Evolutionary conservation across 1,140 invertebrate genomes (phyloP), one percentile per base, ranked within the genome.

Genomic region (Leptinotarsa lineolata): DNA sequence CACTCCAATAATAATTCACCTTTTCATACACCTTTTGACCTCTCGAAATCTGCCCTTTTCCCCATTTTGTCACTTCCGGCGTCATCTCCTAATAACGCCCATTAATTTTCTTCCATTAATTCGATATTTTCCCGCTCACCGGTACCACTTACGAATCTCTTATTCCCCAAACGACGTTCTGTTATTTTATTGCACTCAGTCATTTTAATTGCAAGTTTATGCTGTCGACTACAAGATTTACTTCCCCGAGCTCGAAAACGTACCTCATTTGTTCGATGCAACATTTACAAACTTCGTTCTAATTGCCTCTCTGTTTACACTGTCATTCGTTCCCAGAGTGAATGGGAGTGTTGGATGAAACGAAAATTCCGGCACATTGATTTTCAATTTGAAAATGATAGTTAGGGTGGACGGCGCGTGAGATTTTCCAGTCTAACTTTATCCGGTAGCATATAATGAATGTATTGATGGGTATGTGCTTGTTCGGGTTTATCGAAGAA

Each of bases 221-320:
- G 48, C 68, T 69, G 68, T 69, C 68, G 68, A 69, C 68, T 69
- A 69, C 68, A 69, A 69, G 68, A 69, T 69, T 69, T 69, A 69
- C 68, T 46, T 58, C n/a, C 66, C 46, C 68, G 15, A 18, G 46
- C 48, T 69, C 54, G 48, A 54, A 58, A 59, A 54, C 46, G 68
- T 58, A 69, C 54, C 48, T 69, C 68, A 59, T 69, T 69, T 69
- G 68, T 59, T 69, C 68, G 20, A 21, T 58, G 21, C n/a, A 44
- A 54, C 46, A 54, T 69, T 59, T 69, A 21, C 68, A 54, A 59
- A 59, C 68, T 69, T 30, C 46, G 30, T 69, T 69, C 4, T 58
- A 69, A 69, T 58, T 69, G 48, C 68, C 21, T 59, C 48, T 58
- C 68, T 69, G 68, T 69, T 69, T 69, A 69, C 20, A 69, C 46